phyloP scores from a whole-genome alignment of 1,140 invertebrate genomes.

The Triops cancriformis region DNA sequence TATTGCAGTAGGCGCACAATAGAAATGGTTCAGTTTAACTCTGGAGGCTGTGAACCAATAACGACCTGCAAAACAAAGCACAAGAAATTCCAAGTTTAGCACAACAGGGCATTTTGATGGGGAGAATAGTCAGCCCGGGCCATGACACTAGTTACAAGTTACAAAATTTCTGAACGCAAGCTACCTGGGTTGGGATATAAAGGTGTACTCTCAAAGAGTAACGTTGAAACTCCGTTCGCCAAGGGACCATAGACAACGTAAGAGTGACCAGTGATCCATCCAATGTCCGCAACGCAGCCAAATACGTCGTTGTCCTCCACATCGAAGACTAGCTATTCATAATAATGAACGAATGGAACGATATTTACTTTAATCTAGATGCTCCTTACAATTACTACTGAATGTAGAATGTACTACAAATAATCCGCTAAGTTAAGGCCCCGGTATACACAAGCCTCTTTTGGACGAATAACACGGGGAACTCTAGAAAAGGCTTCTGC shows the following conservation, averaged over 20 bases:
- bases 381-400: too few species aligned
- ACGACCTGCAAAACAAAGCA: constrained; percentile 36
- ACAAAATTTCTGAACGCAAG: not conserved
- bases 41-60: constrained; percentile 49
- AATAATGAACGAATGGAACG: too few species aligned
- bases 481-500: too few species aligned
- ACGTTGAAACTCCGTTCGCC: constrained; percentile 46
- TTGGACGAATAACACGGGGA: too few species aligned
- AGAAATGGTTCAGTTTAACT: constrained; percentile 46
- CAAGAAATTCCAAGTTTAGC: not conserved
- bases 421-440: too few species aligned
- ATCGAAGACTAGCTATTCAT: constrained; percentile 43
- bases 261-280: constrained; percentile 51
- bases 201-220: constrained; percentile 50
- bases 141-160: not conserved
- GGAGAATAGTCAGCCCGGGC: too few species aligned
- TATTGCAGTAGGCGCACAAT: constrained; percentile 48
- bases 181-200: constrained; percentile 47
- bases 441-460: too few species aligned
- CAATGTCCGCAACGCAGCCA: constrained; percentile 51
- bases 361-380: too few species aligned
- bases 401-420: too few species aligned
- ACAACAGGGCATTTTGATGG: not conserved
- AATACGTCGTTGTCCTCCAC: constrained; percentile 44
- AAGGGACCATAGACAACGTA: constrained; percentile 51